Base-by-base conservation (phyloP, 2,888 invertebrate genomes). In the Exocentrus adspersus region DNA sequence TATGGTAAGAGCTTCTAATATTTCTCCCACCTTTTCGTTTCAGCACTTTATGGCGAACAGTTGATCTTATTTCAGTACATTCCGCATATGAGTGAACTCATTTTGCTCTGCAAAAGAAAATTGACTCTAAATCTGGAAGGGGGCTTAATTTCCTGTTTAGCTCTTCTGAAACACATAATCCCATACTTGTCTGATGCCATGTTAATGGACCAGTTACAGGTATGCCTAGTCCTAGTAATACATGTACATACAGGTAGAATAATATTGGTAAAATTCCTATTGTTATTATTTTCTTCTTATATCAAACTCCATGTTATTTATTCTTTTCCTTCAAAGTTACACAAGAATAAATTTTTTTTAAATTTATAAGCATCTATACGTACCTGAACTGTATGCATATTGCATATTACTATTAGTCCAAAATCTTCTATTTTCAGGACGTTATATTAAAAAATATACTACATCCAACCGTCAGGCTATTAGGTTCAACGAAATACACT, bases 61-160 rank as follows among this genome's bases (percentile, higher is more conserved):
- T 87, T 96, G 64, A 91, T 96, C 76, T 85, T 95, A 69, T 85
- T 93, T 72, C 97, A 97, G 82, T 97, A 96, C 82, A 85, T 97
- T 68, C 94, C 95, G 0, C 95, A 95, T 78, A 92, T 94, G 84
- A 90, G 91, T 24, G 96, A 96, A 79, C 80, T 96, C 65, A 89
- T 95, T 50, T 89, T 91, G 1, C 87, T 93, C 12, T 94, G 94
- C 72, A 90, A 92, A 65, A 88, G 91, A 65, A 89, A 93, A 67
- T 83, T 97, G 69, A 95, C 95, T 0, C 84, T 88, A 2, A 93
- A 92, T 77, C 85, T 96, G 51, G 98, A 98, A 85, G 94, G 94
- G 14, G 95, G 94, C 2, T 86, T 95, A 4, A 90, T 96, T 37
- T 94, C 95, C 0, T 92, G 93, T 60, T 81, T 96, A 67, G 91